phyloP scores from a whole-genome alignment of 2,888 invertebrate genomes.

The Abrostola triplasia region DNA sequence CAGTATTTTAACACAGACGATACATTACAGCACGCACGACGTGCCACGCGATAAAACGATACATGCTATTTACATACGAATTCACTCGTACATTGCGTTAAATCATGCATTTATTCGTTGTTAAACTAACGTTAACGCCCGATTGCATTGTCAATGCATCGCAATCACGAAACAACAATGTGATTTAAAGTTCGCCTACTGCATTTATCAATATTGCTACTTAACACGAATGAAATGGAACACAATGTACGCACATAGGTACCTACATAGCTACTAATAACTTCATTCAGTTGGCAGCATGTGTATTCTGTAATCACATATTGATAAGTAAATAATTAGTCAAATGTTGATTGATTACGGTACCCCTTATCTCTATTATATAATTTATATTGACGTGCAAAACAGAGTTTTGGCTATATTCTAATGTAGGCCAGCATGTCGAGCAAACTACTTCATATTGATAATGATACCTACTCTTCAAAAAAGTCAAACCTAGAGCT shows the following conservation, averaged over 20 bases:
- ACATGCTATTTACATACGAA: conserved; percentile 26
- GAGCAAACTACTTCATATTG: background rate
- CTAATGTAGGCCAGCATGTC: conserved; percentile 16
- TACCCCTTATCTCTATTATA: conserved; percentile 44
- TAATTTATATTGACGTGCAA: conserved; percentile 18
- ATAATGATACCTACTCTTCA: background rate
- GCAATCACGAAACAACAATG: conserved; percentile 27
- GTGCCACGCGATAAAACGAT: conserved; percentile 21
- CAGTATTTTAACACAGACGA: conserved; percentile 33
- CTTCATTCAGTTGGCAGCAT: conserved; percentile 40
- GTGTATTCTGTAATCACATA: conserved; percentile 34
- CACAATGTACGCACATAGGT: conserved; percentile 29
- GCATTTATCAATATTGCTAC: conserved; percentile 7
- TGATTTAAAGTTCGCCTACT: conserved; percentile 24
- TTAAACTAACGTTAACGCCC: conserved; percentile 25
- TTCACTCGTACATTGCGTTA: conserved; percentile 20
- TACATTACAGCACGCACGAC: conserved; percentile 22
- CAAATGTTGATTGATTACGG: conserved; percentile 63
- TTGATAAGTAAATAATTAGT: conserved; percentile 67
- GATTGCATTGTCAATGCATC: conserved; percentile 28
- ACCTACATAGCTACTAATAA: conserved; percentile 21
- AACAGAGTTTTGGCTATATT: conserved; percentile 18
- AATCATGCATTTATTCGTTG: conserved; percentile 36
- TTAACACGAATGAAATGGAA: conserved; percentile 36
- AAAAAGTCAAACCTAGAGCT: background rate